These are phyloP conservation scores for Euleptes europaea DNA, from an alignment of 2,113 vertebrate genomes.

Conservation along the genomic window DNA sequence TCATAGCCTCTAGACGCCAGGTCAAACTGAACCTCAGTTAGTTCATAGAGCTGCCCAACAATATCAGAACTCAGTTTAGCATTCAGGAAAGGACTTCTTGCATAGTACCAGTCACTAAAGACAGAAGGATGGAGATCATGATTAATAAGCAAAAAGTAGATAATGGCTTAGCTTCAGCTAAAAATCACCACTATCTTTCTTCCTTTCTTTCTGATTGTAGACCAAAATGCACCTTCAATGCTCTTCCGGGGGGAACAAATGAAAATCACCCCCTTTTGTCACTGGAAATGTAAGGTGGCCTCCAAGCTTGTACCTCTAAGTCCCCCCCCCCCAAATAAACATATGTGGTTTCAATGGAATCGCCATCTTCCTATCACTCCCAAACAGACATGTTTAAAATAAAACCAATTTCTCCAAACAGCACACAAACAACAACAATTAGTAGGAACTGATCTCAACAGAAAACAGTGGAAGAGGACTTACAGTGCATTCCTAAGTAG, in stretches of 20 bases:
- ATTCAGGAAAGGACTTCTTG: slow-evolving; percentile 92
- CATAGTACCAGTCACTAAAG: slow-evolving; percentile 94
- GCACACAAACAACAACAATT: not conserved
- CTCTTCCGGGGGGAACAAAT: too few species aligned
- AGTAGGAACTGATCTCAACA: not conserved
- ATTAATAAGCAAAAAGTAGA: not conserved
- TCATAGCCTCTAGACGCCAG: slow-evolving; percentile 90
- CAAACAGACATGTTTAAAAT: not conserved
- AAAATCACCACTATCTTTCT: too few species aligned
- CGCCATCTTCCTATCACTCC: not conserved
- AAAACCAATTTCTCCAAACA: not conserved
- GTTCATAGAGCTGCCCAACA: slow-evolving; percentile 91
- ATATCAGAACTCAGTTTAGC: slow-evolving; percentile 88
- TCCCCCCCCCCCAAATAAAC: too few species aligned
- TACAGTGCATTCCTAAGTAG: too few species aligned
- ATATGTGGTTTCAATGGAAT: not conserved
- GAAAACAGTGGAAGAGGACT: not conserved
- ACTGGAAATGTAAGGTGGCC: too few species aligned
- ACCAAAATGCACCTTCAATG: too few species aligned
- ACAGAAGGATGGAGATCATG: not conserved
- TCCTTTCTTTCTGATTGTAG: too few species aligned
- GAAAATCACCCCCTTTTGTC: too few species aligned
- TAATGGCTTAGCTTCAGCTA: too few species aligned
- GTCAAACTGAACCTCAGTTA: slow-evolving; percentile 92
- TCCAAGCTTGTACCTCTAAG: too few species aligned